Conservation (phyloP, 2,797 vertebrate species). For the Nothura maculosa region DNA sequence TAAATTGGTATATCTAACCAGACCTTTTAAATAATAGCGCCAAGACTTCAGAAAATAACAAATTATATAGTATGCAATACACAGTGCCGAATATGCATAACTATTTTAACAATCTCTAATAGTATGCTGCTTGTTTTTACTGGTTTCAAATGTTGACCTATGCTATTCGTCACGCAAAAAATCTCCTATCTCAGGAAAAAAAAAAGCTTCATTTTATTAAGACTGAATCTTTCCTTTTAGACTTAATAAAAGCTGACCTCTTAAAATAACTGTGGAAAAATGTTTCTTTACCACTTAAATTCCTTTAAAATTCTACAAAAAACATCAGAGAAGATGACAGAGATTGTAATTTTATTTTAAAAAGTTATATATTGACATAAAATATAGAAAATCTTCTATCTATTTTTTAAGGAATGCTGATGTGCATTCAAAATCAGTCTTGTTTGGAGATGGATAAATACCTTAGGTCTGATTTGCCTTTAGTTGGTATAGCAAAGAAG, state of each 20-base stretch:
- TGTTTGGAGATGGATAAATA: background rate
- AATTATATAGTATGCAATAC: background rate
- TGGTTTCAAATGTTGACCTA: background rate
- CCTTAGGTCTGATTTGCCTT: background rate
- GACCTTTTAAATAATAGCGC: background rate
- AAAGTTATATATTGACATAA: background rate
- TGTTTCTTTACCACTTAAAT: background rate
- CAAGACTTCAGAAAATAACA: background rate
- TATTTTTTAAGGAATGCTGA: background rate
- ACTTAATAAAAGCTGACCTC: background rate
- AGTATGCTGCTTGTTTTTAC: background rate
- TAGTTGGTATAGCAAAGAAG: background rate
- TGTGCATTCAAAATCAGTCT: background rate
- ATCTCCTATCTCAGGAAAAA: background rate
- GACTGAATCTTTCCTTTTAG: background rate
- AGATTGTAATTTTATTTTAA: background rate
- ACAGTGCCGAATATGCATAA: background rate
- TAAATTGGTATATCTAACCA: rapidly evolving
- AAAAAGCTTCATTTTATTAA: background rate
- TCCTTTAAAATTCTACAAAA: background rate
- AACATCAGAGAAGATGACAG: background rate
- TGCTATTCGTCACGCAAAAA: background rate
- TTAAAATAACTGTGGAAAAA: background rate
- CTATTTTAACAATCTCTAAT: background rate
- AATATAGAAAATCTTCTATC: background rate